Percentiles rank a stretch among this genome's conserved stretches.
Evolutionary conservation across 1,140 invertebrate species (phyloP).

Genomic region (Pseudomyrmex flavicornis): DNA sequence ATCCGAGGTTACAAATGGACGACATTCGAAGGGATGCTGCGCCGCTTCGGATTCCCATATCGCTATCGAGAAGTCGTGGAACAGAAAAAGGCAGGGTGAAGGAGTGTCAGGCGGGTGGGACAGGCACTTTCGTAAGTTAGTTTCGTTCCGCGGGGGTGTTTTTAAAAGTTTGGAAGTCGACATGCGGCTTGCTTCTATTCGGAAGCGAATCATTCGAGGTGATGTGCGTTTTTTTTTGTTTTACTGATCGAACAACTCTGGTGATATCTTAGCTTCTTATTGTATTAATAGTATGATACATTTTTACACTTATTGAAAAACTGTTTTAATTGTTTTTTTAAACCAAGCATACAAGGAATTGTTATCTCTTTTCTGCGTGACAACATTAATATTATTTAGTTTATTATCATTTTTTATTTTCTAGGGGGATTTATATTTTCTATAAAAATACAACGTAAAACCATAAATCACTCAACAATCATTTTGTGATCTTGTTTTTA

Average conservation of each 20-base stretch:
- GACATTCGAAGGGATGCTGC: slow-evolving; percentile 39
- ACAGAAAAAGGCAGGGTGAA: slow-evolving; percentile 9
- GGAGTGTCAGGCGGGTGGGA: background rate
- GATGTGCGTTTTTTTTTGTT: slow-evolving; percentile 18
- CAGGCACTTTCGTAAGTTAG: slow-evolving; percentile 64
- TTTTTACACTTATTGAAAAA: no score
- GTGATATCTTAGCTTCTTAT: slow-evolving; percentile 6
- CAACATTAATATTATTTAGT: no score
- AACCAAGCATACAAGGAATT: no score
- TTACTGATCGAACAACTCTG: background rate
- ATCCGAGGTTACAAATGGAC: slow-evolving; percentile 58
- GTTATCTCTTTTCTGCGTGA: no score
- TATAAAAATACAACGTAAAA: background rate
- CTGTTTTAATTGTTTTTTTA: no score
- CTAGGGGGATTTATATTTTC: background rate
- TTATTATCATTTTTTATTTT: background rate
- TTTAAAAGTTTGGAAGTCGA: slow-evolving; percentile 67
- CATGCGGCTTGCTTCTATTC: slow-evolving; percentile 20
- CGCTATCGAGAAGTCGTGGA: slow-evolving; percentile 62
- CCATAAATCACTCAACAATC: background rate
- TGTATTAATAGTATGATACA: background rate
- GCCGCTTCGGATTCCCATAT: slow-evolving; percentile 58
- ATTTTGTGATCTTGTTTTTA: background rate
- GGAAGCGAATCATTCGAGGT: slow-evolving; percentile 10
- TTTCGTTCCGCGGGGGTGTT: slow-evolving; percentile 64